Percentiles rank a stretch among this genome's conserved stretches.
Conservation (phyloP, 2,797 vertebrate genomes). For the Lepilemur septentrionalis region DNA sequence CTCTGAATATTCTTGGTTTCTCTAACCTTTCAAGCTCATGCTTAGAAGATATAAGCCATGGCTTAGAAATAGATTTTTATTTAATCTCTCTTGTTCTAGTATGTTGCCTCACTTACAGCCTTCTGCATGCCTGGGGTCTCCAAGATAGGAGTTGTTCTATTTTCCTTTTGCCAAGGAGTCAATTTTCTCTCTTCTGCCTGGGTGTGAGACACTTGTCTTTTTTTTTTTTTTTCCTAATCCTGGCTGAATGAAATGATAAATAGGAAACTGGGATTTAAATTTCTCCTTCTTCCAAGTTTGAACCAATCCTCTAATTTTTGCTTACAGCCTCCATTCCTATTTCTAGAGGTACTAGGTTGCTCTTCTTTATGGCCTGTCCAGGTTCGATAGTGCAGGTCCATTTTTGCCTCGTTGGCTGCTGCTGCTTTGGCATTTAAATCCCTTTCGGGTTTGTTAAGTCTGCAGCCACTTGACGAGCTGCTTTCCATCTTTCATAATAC, state of each 20-base stretch:
- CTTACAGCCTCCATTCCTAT: neutral
- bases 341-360: neutral
- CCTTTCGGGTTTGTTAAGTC: neutral
- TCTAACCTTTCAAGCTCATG: slow-evolving; percentile 25
- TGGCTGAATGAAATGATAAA: neutral
- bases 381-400: neutral
- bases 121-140: slow-evolving; percentile 4
- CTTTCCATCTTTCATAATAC: neutral
- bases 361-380: neutral
- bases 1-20: slow-evolving; percentile 58
- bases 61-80: slow-evolving; percentile 30
- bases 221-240: neutral
- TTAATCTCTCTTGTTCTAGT: slow-evolving; percentile 47
- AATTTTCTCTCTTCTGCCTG: neutral
- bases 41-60: slow-evolving; percentile 34
- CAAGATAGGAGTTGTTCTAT: neutral
- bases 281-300: neutral
- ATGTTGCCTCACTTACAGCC: neutral
- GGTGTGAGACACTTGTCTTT: neutral
- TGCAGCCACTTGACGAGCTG: neutral
- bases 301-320: neutral
- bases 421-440: neutral
- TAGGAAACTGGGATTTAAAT: neutral
- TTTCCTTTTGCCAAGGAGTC: neutral
- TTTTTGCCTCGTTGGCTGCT: neutral